Conservation (phyloP, 2,888 invertebrate species). For the Agonopterix subpropinquella region DNA sequence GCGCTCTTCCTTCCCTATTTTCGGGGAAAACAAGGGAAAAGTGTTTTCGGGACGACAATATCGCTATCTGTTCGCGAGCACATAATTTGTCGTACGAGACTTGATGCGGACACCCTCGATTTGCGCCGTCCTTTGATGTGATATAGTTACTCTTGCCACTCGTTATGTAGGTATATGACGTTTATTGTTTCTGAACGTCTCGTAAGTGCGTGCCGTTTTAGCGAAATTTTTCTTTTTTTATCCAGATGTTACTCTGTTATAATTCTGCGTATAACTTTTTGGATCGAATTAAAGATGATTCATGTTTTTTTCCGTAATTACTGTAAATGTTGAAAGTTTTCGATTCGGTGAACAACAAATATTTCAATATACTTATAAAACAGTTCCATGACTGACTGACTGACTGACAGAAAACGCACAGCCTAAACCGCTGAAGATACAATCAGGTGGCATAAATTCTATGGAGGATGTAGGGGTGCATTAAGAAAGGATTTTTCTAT, state of each 20-base stretch:
- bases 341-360: no score
- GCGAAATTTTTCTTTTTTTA: conserved; percentile 7
- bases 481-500: no score
- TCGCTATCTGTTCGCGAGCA: conserved; percentile 56
- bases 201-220: conserved; percentile 10
- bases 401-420: no score
- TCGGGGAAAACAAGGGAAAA: conserved; percentile 56
- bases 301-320: no score
- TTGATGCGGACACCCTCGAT: conserved; percentile 41
- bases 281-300: no score
- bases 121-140: conserved; percentile 29
- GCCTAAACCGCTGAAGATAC: no score
- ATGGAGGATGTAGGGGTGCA: no score
- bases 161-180: conserved; percentile 19
- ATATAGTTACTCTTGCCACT: conserved; percentile 20
- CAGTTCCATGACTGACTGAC: no score
- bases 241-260: conserved; percentile 2
- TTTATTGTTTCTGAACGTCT: conserved; percentile 20
- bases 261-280: no score
- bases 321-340: no score
- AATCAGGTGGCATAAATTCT: no score
- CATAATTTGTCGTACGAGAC: conserved; percentile 59
- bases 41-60: conserved; percentile 58
- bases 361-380: no score
- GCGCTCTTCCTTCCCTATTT: conserved; percentile 56